Evolutionary conservation across 2,113 vertebrate species (phyloP).

Genomic region (Tachuris rubrigastra): DNA sequence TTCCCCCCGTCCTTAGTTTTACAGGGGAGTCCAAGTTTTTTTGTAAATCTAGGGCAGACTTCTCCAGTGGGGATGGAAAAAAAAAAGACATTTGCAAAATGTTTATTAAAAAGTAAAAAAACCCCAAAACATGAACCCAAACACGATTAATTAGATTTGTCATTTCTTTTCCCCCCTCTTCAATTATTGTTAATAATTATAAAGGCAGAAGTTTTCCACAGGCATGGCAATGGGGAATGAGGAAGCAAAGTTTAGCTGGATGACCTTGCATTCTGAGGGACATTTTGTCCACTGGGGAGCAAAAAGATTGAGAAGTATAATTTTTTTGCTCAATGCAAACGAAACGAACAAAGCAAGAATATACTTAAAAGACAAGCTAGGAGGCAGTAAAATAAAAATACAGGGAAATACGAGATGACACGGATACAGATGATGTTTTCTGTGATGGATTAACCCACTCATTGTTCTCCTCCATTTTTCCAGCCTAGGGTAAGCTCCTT

Average conservation of each 20-base stretch:
- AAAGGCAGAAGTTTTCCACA: background rate
- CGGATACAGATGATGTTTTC: background rate
- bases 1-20: background rate
- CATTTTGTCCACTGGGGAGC: background rate
- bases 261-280: slow-evolving; percentile 59
- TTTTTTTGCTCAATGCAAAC: background rate
- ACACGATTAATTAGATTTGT: background rate
- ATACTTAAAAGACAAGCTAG: background rate
- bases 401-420: background rate
- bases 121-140: background rate
- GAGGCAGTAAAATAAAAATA: background rate
- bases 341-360: background rate
- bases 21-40: background rate
- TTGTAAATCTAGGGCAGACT: background rate
- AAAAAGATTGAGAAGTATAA: background rate
- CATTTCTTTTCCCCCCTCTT: background rate
- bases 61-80: background rate
- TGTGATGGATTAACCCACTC: background rate
- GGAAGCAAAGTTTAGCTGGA: slow-evolving; percentile 17
- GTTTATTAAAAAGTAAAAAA: background rate
- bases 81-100: background rate
- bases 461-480: slow-evolving; percentile 2
- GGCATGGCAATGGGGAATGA: background rate
- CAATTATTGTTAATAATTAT: background rate
- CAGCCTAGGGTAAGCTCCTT: background rate